Base-by-base conservation (phyloP, 1,140 invertebrate genomes). In the Micrasema longulum region DNA sequence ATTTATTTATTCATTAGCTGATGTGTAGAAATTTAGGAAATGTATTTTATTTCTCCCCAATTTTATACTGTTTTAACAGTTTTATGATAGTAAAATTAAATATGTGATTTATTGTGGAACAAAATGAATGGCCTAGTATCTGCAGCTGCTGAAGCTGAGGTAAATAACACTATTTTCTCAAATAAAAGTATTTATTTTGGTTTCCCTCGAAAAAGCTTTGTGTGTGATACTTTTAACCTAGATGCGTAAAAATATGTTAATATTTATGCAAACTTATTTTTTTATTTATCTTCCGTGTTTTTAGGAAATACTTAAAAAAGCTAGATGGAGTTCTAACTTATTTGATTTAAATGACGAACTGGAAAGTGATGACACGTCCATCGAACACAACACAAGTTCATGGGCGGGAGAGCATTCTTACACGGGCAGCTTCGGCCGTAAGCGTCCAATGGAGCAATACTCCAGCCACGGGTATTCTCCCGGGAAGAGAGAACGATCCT, bases 61-160 rank as follows among this genome's bases (percentile, higher is more conserved):
- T 66, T 66, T 50, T 66, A 20, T 52, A 36, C 47, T 50, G 31
- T 66, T 66, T 68, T 55, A 57, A 36, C 50, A 45, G 43, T 68
- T 68, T 62, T 36, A 67, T 57, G 64, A 60, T 31, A 72, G 36
- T 67, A 47, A 66, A 45, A 60, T 52, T 1, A 47, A 72, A 53
- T 66, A 72, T 67, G 70, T 72, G 70, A 72, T 55, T 55, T 45
- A 48, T 55, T 55, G 60, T 69, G 35, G 16, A 66, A 81, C 83
- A 85, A 82, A 82, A 85, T 85, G 83, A 83, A 85, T 84, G 83
- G 83, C 82, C 84, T 85, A 83, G 83, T 85, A 81, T 83, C 84
- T 81, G 83, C 84, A 79, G 82, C 83, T 82, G 81, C 84, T 79
- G 84, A 85, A 83, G 84, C 84, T 79, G 84, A 85, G 83, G 83